Evolutionary conservation across 2,113 vertebrate genomes (phyloP), one percentile per base, ranked within the genome.

Genomic region (Cryptoleucopteryx plumbea): DNA sequence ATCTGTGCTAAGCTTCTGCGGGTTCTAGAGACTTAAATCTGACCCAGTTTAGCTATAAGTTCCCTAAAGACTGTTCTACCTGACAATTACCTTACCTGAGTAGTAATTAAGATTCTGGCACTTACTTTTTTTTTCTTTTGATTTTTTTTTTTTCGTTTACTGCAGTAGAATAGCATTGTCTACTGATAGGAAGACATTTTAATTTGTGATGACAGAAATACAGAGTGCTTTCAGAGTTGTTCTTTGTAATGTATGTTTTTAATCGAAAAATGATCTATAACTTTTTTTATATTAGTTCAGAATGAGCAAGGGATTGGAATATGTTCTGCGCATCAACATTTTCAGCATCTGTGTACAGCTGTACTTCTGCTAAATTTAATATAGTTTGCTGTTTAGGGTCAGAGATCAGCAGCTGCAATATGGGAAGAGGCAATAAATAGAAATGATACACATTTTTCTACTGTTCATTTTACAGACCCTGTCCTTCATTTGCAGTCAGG

Each of bases 361-460:
- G 13, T 36, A 80, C 59, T 70, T 91, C 52, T 86, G 62, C 82
- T 88, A 58, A 86, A 79, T 86, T 95, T 78, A 83, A 53, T 84
- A 53, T 38, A 62, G 63, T 81, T 95, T 95, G 67, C 56, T 91
- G 68, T 82, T 81, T 62, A 70, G 85, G 86, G 72, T 94, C 97
- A 94, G 94, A 97, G 96, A 96, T 97, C 96, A 97, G 96, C 90
- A 88, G 53, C 92, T 97, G 95, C 96, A 98, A 97, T 97, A 97
- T 85, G 79, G 95, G 96, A 93, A 96, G 93, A 92, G 91, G 95
- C 75, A 91, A 96, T 92, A 97, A 68, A 72, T 67, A 86, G 61
- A 83, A 88, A 75, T 40, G 4, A 92, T 95, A 78, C 22, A 77
- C 56, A 59, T 90, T 93, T 97, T 94, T 91, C 89, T 79, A 75